A percentile compares a stretch with the other conserved stretches of the same genome.
phyloP scores from a whole-genome alignment of 2,888 invertebrate species.

The Microctonus aethiopoides region DNA sequence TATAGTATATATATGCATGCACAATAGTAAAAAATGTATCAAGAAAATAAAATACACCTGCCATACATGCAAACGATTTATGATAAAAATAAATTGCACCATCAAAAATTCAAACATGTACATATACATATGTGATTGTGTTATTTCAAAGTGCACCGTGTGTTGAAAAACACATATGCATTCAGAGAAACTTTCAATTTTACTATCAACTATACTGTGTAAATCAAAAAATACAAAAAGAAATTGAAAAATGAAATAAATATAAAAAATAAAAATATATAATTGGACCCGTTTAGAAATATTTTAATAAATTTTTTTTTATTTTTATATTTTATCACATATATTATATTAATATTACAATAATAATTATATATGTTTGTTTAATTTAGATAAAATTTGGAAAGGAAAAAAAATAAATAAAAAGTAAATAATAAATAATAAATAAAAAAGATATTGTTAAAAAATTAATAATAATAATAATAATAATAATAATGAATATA shows the following conservation, averaged over 20 bases:
- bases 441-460: too few species aligned
- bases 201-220: neutral
- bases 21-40: neutral
- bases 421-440: too few species aligned
- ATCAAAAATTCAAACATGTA: neutral
- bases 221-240: neutral
- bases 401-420: too few species aligned
- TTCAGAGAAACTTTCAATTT: neutral
- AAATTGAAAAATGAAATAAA: neutral
- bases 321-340: too few species aligned
- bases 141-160: conserved; percentile 37
- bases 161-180: conserved; percentile 18
- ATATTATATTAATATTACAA: too few species aligned
- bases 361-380: too few species aligned
- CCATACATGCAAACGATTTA: neutral
- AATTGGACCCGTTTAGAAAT: neutral
- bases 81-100: neutral
- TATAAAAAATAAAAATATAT: neutral
- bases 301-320: too few species aligned
- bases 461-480: too few species aligned
- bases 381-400: too few species aligned
- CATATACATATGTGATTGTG: conserved; percentile 51
- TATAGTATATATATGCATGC: conserved; percentile 35
- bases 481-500: too few species aligned
- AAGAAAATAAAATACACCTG: neutral